Evolutionary conservation across 2,888 invertebrate genomes (phyloP), one percentile per base, ranked within the genome.

Genomic region (Stramonita haemastoma): DNA sequence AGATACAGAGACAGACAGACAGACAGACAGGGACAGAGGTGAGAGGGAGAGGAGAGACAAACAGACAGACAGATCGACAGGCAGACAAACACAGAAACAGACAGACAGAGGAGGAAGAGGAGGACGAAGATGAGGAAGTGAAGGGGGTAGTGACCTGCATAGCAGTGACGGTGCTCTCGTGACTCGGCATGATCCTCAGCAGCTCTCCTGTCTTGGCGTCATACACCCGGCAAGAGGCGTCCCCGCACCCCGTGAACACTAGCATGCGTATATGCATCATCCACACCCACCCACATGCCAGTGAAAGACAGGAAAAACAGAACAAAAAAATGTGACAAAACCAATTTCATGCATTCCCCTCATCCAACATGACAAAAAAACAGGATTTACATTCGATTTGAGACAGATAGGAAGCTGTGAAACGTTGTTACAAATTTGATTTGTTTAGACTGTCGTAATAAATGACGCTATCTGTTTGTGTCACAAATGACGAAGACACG

Each of bases 221-320:
- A 92, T 94, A 96, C 73, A 95, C 94, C 86, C 96, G 93, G 15
- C 95, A 95, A 13, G 94, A 90, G 1, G 95, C 94, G 92, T 96
- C 96, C 0, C 96, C 96, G 91, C 96, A 95, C 8, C 96, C 96
- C 22, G 96, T 96, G 92, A 95, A 96, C 26, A 96, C 96, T 96
- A 87, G 1, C 29, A 13, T 66, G 36, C 66, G 56, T 29, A 22
- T 32, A 70, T 57, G 46, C 60, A 17, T 36, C 57, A 90, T 15
- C 34, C 60, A 34, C 57, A 86, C 13, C 17, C 57, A 86, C 13
- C 17, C 86, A 86, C 60, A 22, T 66, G 57, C 19, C 13, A 73
- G 29, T 13, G 73, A 73, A 2, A 73, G 13, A 13, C 13, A n/a
- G n/a, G 6, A 86, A 29, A 60, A 73, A 73, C 22, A 86, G 32